A percentile compares a stretch with the other conserved stretches of the same genome.
phyloP scores from a whole-genome alignment of 92 coral and sea anemone genomes.

The Porites lobata region DNA sequence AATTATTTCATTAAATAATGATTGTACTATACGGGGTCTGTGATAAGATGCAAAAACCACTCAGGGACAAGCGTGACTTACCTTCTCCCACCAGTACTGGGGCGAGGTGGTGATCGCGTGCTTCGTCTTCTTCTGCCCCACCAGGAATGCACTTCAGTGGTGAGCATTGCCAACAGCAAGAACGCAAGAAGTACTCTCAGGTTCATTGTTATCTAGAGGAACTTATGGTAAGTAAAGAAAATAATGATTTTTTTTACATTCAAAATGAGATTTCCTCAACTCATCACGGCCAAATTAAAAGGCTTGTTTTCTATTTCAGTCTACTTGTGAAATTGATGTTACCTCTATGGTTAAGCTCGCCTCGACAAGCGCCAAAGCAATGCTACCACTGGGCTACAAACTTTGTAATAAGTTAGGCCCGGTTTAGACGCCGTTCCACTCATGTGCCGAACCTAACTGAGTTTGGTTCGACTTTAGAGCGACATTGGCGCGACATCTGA shows the following conservation, averaged over 20 bases:
- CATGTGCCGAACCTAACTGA: no score
- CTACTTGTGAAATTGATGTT: no score
- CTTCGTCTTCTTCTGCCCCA: background rate
- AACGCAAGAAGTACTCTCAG: background rate
- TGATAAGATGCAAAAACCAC: background rate
- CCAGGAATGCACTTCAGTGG: conserved; percentile 4
- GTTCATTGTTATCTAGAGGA: background rate
- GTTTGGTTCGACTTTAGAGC: no score
- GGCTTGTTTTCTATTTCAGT: no score
- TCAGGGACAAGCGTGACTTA: background rate
- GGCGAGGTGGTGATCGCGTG: background rate
- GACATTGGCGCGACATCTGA: no score
- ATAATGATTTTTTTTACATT: background rate
- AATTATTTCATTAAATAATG: background rate
- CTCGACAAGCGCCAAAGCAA: no score
- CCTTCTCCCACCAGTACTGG: background rate
- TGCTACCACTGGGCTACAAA: no score
- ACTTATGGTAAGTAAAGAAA: background rate
- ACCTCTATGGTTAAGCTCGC: no score
- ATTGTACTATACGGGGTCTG: background rate
- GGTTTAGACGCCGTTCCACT: no score
- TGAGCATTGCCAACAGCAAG: conserved; percentile 2
- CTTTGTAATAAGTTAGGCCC: no score
- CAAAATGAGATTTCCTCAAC: no score
- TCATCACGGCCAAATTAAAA: no score